phyloP scores from a whole-genome alignment of 2,113 vertebrate genomes.

The Ptilonorhynchus violaceus region DNA sequence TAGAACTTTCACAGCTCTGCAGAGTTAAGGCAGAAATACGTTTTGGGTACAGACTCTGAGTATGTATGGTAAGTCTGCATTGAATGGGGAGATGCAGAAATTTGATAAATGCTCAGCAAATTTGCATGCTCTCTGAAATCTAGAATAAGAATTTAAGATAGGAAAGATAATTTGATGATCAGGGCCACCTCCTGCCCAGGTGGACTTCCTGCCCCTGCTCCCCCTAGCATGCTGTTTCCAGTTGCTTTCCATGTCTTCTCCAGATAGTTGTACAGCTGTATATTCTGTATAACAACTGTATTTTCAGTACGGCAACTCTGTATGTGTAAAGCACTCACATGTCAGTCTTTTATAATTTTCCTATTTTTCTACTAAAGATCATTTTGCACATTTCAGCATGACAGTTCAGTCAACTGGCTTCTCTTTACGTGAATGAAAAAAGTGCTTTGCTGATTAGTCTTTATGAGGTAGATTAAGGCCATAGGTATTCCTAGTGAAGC shows the following conservation, averaged over 20 bases:
- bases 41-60: not conserved
- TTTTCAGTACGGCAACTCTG: not conserved
- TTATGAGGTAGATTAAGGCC: not conserved
- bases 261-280: not conserved
- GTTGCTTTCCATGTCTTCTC: not conserved
- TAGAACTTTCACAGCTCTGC: not conserved
- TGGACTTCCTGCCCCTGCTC: fast-evolving
- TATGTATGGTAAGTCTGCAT: not conserved
- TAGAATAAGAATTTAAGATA: not conserved
- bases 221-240: not conserved
- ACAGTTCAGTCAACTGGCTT: not conserved
- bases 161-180: not conserved
- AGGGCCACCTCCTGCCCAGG: not conserved
- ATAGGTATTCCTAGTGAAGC: not conserved
- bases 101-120: not conserved
- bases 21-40: not conserved
- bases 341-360: not conserved
- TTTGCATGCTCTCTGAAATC: not conserved
- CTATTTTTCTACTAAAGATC: not conserved
- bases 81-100: not conserved
- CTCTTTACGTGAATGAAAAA: not conserved
- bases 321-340: not conserved
- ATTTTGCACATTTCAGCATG: not conserved
- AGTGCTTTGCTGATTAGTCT: not conserved
- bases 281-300: not conserved